Base-by-base conservation (phyloP, 2,797 vertebrate species). In the Orientallactaga sibirica region DNA sequence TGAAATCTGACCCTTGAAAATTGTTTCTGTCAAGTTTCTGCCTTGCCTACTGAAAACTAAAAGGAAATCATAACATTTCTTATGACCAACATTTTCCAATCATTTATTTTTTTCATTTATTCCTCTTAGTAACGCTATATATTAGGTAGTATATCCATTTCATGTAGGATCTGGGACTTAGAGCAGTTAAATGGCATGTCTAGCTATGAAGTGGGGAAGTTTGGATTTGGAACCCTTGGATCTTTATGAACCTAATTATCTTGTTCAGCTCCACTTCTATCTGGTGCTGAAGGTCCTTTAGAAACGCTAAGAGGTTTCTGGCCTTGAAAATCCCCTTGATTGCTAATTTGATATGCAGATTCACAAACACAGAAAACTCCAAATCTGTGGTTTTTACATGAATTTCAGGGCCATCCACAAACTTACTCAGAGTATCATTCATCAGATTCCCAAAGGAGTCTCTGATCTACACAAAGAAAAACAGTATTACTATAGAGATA, bases 351-450 rank as follows among this genome's bases (percentile, higher is more conserved):
- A 91, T 71, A 48, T 52, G 22, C 37, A 82, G 18, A 64, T 91
- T 85, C 81, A 55, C n/a, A 90, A 95, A 76, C 4, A 15, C 52
- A 52, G 27, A 2, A 86, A 96, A 48, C 91, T 91, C 11, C 67
- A 93, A 41, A 88, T 76, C 33, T 80, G 11, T 71, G 37, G 2
- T 87, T 96, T 29, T 64, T 52, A 18, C 76, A 61, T 52, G 43
- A 29, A 82, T 18, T 78, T 77, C 3, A 29, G 37, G 58, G 16
- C 4, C 48, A 48, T 22, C 41, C 43, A 7, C 41, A 77, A 91
- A 91, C 43, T 87, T 71, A 71, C 37, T 81, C 25, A 92, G 88
- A 88, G 22, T 48, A 33, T 64, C n/a, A 82, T 93, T 80, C 71
- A 61, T 61, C 5, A 14, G 33, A n/a, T 86, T 94, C 48, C 58